Evolutionary conservation across 1,140 invertebrate species (phyloP).

Genomic region (Danaus plexippus): DNA sequence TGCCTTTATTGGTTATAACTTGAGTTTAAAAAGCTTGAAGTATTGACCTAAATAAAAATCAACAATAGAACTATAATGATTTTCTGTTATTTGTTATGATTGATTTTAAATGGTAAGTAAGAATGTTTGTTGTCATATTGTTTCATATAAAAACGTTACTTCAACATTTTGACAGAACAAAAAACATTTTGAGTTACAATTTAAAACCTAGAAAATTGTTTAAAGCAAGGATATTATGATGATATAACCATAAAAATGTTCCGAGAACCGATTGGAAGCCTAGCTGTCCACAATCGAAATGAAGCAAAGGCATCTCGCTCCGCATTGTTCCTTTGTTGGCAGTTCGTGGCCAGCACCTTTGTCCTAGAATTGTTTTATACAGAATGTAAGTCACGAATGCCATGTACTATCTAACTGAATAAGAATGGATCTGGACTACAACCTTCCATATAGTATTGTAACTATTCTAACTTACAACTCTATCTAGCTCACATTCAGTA

Average conservation of each 20-base stretch:
- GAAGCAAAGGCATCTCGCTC: conserved; percentile 60
- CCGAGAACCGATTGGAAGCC: conserved; percentile 21
- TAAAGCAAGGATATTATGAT: too few species aligned
- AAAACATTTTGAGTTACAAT: too few species aligned
- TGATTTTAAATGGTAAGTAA: too few species aligned
- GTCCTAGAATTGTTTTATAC: conserved; percentile 70
- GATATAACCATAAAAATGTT: conserved; percentile 10
- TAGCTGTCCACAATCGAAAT: conserved; percentile 60
- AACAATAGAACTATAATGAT: too few species aligned
- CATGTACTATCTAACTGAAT: conserved; percentile 65
- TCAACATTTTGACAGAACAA: too few species aligned
- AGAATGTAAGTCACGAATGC: conserved; percentile 70
- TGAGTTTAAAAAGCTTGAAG: too few species aligned
- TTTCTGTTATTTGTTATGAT: too few species aligned
- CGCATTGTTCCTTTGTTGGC: conserved; percentile 67
- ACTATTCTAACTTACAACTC: conserved; percentile 48
- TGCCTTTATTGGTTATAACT: too few species aligned
- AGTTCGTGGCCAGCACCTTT: conserved; percentile 62
- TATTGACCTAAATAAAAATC: too few species aligned
- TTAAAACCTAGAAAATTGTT: too few species aligned
- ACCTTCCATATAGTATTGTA: conserved; percentile 37
- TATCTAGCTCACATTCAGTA: conserved; percentile 31
- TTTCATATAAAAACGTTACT: too few species aligned
- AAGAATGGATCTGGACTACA: conserved; percentile 47
- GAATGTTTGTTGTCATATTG: too few species aligned